Percentiles rank a stretch among this genome's conserved stretches.
Conservation (phyloP, 2,888 invertebrate genomes). For the Caenorhabditis becei region DNA sequence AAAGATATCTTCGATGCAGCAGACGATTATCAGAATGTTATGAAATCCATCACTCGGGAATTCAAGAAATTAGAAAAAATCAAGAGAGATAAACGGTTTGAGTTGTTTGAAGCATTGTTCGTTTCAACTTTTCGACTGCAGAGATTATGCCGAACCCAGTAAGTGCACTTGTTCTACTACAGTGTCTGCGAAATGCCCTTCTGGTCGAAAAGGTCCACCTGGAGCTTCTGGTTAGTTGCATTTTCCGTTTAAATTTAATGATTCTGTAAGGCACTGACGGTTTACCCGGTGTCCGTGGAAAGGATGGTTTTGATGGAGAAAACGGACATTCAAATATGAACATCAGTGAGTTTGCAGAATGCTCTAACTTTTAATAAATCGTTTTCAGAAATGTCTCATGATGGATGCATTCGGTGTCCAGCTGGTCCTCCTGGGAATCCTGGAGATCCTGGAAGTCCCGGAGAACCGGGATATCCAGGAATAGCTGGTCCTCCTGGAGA, state of each 20-base stretch:
- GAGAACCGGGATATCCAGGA: constrained; percentile 30
- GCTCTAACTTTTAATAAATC: background rate
- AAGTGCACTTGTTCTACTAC: constrained; percentile 36
- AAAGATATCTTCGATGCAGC: background rate
- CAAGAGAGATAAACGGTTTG: constrained; percentile 15
- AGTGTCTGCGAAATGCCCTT: constrained; percentile 17
- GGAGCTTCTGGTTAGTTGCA: constrained; percentile 11
- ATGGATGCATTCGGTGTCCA: constrained; percentile 47
- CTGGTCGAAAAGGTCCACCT: constrained; percentile 21
- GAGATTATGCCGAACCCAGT: background rate
- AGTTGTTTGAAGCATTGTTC: background rate
- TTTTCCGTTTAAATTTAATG: background rate
- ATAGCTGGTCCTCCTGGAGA: constrained; percentile 15
- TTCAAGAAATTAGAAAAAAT: background rate
- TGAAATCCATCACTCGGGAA: constrained; percentile 4
- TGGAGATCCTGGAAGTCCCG: constrained; percentile 20
- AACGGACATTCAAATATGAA: constrained; percentile 26
- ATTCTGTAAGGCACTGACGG: constrained; percentile 26
- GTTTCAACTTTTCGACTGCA: background rate
- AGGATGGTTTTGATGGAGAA: constrained; percentile 14
- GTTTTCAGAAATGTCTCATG: constrained; percentile 23
- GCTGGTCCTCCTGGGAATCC: constrained; percentile 29
- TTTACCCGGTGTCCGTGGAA: constrained; percentile 4
- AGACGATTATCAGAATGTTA: constrained; percentile 14
- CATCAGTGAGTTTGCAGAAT: constrained; percentile 2